Percentiles rank a stretch among this genome's conserved stretches.
Conservation (phyloP, 2,888 invertebrate species). For the Eurytoma californica region DNA sequence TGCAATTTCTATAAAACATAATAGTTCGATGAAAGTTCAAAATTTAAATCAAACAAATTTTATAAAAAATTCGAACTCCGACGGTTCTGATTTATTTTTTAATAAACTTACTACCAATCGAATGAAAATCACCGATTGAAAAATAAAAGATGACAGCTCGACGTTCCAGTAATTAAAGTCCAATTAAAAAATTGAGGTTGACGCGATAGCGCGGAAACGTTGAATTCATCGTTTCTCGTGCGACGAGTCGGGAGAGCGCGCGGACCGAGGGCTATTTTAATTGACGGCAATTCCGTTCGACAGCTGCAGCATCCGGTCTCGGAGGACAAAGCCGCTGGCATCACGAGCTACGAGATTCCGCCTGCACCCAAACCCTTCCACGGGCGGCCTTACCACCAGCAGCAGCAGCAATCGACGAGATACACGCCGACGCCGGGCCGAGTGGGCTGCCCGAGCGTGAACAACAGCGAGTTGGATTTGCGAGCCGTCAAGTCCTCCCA, state of each 20-base stretch:
- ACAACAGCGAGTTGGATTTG: constrained; percentile 61
- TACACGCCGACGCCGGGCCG: not conserved
- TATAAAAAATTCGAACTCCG: too few species aligned
- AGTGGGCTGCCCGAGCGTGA: constrained; percentile 48
- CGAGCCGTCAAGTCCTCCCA: constrained; percentile 69
- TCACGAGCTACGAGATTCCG: constrained; percentile 76
- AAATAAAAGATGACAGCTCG: too few species aligned
- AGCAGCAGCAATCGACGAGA: not conserved
- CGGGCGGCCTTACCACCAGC: constrained; percentile 37
- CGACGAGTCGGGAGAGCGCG: too few species aligned
- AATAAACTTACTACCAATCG: too few species aligned
- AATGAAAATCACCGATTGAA: not conserved
- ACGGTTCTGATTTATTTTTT: too few species aligned
- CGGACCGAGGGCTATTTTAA: not conserved
- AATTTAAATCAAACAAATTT: too few species aligned
- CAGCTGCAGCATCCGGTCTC: constrained; percentile 62
- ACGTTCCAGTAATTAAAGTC: too few species aligned
- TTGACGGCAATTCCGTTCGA: constrained; percentile 1
- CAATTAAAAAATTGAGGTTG: too few species aligned
- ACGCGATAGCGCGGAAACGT: too few species aligned
- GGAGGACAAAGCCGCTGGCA: constrained; percentile 67
- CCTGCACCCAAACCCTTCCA: constrained; percentile 77
- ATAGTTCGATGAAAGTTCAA: too few species aligned
- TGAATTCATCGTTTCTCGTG: too few species aligned
- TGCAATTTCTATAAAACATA: too few species aligned